Conservation (phyloP, 1,140 invertebrate genomes). For the Euura lappo region DNA sequence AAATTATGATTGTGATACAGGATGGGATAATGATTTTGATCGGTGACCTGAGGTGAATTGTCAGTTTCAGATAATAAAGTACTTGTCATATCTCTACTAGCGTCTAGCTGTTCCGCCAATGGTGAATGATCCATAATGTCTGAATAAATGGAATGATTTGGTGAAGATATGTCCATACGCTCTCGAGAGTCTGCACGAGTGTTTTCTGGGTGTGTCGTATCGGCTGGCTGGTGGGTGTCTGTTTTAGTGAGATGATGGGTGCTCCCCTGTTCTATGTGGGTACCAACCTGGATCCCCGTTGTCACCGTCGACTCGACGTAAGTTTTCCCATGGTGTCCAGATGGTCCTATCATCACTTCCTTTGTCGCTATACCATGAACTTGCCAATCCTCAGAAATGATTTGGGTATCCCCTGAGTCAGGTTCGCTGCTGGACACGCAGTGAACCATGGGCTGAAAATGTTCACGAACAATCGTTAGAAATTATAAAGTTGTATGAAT, state of each 20-base stretch:
- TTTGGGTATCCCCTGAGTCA: constrained; percentile 67
- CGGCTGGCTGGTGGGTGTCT: constrained; percentile 57
- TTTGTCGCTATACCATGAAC: constrained; percentile 52
- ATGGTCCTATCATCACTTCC: constrained; percentile 46
- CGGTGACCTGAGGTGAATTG: constrained; percentile 34
- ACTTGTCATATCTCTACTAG: constrained; percentile 38
- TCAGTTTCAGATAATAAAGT: constrained; percentile 34
- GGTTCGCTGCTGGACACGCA: constrained; percentile 85
- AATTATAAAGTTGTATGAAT: too few relatives aligned
- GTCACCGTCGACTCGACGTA: constrained; percentile 61
- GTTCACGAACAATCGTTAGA: background rate
- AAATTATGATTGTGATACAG: constrained; percentile 46
- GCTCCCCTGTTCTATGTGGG: constrained; percentile 49
- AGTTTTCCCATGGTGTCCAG: constrained; percentile 52
- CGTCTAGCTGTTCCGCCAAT: constrained; percentile 28
- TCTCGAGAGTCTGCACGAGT: constrained; percentile 53
- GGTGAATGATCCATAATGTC: constrained; percentile 42
- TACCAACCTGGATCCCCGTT: constrained; percentile 62
- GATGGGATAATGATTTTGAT: constrained; percentile 46
- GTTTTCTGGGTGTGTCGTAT: constrained; percentile 60
- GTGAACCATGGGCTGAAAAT: constrained; percentile 78
- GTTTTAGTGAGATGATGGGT: constrained; percentile 55
- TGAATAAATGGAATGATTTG: constrained; percentile 57
- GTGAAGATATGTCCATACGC: constrained; percentile 55
- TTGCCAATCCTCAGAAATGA: constrained; percentile 53